A percentile compares a stretch with the other conserved stretches of the same genome.
These are phyloP conservation scores for Lethrus apterus DNA, from an alignment of 1,140 invertebrate species.

Conservation along the genomic window DNA sequence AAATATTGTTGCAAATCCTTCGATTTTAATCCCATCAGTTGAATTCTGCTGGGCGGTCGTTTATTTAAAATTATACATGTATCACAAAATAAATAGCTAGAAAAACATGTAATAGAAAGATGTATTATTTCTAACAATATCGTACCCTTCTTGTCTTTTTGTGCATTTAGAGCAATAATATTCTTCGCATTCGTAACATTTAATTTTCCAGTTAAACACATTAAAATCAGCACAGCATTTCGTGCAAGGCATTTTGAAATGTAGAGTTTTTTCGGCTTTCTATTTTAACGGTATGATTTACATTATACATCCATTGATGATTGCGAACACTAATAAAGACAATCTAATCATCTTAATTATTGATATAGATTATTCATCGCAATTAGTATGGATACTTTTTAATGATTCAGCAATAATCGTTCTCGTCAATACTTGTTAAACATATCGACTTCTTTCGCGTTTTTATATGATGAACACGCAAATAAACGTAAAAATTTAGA, in stretches of 20 bases:
- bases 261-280: neutral
- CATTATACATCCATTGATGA: no score
- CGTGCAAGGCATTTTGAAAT: conserved; percentile 30
- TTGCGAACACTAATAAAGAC: neutral
- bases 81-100: conserved; percentile 34
- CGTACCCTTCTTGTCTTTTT: conserved; percentile 30
- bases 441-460: no score
- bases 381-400: neutral
- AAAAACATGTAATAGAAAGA: conserved; percentile 12
- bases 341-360: neutral
- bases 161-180: conserved; percentile 36
- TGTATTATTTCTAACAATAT: no score
- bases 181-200: conserved; percentile 33
- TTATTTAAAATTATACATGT: conserved; percentile 35
- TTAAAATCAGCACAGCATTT: conserved; percentile 34
- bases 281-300: neutral
- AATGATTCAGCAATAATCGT: neutral
- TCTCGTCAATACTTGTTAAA: no score
- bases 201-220: conserved; percentile 34
- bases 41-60: conserved; percentile 33
- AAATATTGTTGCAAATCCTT: conserved; percentile 39
- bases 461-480: no score
- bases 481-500: no score
- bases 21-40: conserved; percentile 38
- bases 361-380: neutral